Evolutionary conservation across 2,113 vertebrate genomes (phyloP), one percentile per base, ranked within the genome.

Genomic region (Euleptes europaea): DNA sequence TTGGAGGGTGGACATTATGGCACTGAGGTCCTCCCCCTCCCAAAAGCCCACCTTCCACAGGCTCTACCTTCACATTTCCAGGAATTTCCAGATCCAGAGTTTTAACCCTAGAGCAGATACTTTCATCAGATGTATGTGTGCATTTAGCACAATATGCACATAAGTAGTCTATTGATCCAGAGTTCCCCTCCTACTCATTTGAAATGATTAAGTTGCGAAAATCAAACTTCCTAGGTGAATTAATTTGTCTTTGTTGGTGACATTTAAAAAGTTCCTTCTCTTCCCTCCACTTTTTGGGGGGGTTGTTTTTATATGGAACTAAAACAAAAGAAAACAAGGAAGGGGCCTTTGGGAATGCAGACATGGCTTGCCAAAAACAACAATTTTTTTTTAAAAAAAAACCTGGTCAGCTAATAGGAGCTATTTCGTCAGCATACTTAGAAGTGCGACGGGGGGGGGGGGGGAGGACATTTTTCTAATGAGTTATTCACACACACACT

Each of bases 191-290:
- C 47, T 78, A 11, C 17, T 78, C 11, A 38, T 60, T 15, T 80
- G 80, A 91, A 91, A 83, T 13, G 81, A 86, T 75, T 23, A 84
- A 75, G 2, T 76, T 23, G 60, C n/a, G 78, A 71, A 83, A 88
- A 84, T 77, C 12, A 84, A 88, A 5, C 12, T 21, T 92, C 21
- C 54, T 28, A 88, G 54, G 51, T 35, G 67, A 91, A 87, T 26
- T 60, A 76, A 63, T 85, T 78, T 73, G 5, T 10, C 21, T 77
- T 83, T 87, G 76, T 70, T n/a, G 84, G 33, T 33, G 67, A 77
- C 42, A 57, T 35, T 26, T 42, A 88, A 86, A 65, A 49, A 19
- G 5, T 72, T 35, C 42, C 2, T 4, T 80, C 4, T 51, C 63
- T 49, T 49, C 83, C 15, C 63, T 21, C 44, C 44, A 73, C 9